phyloP scores from a whole-genome alignment of 2,797 vertebrate species.

The Anguilla anguilla region DNA sequence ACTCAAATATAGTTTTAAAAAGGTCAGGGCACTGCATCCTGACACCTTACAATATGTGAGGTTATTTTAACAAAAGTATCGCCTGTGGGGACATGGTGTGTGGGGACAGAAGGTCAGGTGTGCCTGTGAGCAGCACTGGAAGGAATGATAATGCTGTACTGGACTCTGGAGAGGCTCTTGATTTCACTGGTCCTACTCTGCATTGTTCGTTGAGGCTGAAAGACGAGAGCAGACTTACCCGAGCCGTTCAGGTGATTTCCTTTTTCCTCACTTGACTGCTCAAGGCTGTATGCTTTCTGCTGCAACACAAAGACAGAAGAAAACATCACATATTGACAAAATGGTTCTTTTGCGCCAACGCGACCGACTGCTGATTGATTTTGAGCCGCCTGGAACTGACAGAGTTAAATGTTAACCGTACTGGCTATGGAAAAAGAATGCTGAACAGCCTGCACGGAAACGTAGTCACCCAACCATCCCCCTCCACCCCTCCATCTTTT shows the following conservation, averaged over 20 bases:
- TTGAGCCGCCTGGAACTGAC: neutral
- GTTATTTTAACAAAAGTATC: neutral
- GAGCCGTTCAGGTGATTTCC: constrained; percentile 65
- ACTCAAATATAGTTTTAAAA: neutral
- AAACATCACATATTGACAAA: neutral
- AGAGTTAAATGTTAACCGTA: neutral
- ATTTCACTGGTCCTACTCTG: constrained; percentile 4
- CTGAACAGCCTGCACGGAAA: constrained; percentile 5
- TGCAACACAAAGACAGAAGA: constrained; percentile 22
- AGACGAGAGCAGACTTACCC: constrained; percentile 70
- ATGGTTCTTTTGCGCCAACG: neutral
- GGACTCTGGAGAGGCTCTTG: constrained; percentile 24
- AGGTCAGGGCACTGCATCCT: neutral
- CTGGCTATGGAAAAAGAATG: neutral
- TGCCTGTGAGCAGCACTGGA: neutral
- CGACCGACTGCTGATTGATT: neutral
- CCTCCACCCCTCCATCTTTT: neutral
- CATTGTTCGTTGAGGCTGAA: constrained; percentile 42
- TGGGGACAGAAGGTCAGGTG: constrained; percentile 35
- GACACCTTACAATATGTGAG: neutral
- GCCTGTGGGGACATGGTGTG: neutral
- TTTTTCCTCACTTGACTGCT: constrained; percentile 68
- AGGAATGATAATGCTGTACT: constrained; percentile 31
- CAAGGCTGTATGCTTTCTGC: constrained; percentile 83
- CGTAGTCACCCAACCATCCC: neutral